A percentile compares a stretch with the other conserved stretches of the same genome.
Evolutionary conservation across 2,888 invertebrate genomes (phyloP).

Genomic region (Seira musarum): DNA sequence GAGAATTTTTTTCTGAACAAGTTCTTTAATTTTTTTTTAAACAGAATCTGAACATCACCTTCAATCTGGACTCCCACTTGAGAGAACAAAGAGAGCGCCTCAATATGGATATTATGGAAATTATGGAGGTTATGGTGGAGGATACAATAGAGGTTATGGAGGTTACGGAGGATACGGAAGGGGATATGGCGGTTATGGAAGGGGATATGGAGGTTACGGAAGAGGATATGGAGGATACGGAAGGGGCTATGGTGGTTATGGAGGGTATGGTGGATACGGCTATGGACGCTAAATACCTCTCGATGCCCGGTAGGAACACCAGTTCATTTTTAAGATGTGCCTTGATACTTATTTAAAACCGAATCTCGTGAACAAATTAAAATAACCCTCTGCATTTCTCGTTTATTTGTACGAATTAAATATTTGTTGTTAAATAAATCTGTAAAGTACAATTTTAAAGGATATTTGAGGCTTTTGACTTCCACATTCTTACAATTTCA

Average conservation of each 20-base stretch:
- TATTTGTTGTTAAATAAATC: background rate
- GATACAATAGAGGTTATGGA: slow-evolving; percentile 14
- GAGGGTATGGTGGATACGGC: slow-evolving; percentile 14
- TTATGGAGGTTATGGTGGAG: slow-evolving; percentile 31
- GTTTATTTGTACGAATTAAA: background rate
- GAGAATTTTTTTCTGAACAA: background rate
- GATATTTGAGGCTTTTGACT: no score
- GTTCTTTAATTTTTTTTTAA: background rate
- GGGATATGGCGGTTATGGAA: background rate
- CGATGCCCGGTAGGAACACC: background rate
- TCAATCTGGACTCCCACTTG: background rate
- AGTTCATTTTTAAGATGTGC: no score
- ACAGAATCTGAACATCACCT: background rate
- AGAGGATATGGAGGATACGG: background rate
- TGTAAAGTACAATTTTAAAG: background rate
- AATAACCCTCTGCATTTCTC: no score
- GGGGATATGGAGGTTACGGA: background rate
- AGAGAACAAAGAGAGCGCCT: slow-evolving; percentile 34
- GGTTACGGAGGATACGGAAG: background rate
- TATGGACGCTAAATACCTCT: background rate
- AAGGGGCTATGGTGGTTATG: no score
- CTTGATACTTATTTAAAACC: background rate
- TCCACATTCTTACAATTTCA: no score
- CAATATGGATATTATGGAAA: slow-evolving; percentile 40
- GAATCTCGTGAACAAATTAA: background rate